Conservation (phyloP, 2,113 vertebrate species). For the Brachyistius frenatus region DNA sequence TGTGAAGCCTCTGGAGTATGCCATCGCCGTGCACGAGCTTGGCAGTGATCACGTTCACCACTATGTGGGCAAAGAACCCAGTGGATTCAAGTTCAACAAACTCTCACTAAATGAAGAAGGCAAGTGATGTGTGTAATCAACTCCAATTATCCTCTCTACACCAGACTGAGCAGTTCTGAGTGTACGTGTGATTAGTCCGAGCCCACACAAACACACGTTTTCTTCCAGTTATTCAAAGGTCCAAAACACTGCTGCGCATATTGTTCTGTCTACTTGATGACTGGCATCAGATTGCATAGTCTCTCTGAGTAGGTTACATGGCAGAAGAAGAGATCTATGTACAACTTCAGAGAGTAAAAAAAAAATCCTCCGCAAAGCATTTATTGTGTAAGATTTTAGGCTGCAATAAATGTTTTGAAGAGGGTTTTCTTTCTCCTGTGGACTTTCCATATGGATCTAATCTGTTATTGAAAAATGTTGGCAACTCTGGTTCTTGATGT, state of each 20-base stretch:
- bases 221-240: not conserved
- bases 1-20: slow-evolving; percentile 91
- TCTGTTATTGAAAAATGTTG: slow-evolving; percentile 6
- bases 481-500: not conserved
- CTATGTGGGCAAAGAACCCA: slow-evolving; percentile 92
- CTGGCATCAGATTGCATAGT: not conserved
- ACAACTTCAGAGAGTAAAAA: no score
- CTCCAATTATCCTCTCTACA: not conserved
- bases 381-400: not conserved
- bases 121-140: slow-evolving; percentile 46
- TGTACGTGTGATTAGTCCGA: not conserved
- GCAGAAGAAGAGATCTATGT: not conserved
- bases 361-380: not conserved
- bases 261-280: not conserved
- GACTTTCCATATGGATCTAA: not conserved
- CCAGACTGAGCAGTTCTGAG: not conserved
- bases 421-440: not conserved
- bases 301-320: not conserved
- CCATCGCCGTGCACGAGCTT: slow-evolving; percentile 87
- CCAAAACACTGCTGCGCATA: not conserved
- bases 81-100: slow-evolving; percentile 92
- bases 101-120: slow-evolving; percentile 89
- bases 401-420: not conserved
- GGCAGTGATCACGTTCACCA: slow-evolving; percentile 87
- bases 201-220: not conserved